phyloP scores from a whole-genome alignment of 2,113 vertebrate species.

The Antechinus stuartii region DNA sequence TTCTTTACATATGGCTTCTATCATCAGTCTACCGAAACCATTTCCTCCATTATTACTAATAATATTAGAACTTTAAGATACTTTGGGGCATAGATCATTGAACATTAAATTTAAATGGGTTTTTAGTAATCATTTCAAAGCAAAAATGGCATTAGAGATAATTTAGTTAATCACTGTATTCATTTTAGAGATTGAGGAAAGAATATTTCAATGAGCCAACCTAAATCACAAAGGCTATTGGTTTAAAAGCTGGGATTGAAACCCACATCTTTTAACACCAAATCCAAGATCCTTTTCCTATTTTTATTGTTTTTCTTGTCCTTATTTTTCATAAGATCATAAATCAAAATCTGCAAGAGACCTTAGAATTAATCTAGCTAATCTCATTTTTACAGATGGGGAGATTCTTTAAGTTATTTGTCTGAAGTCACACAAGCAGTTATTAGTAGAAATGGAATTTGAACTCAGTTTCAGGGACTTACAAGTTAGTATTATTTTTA shows the following conservation, averaged over 20 bases:
- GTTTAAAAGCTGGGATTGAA: background rate
- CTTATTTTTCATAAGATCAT: background rate
- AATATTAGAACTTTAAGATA: background rate
- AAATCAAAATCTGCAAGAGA: background rate
- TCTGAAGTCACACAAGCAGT: background rate
- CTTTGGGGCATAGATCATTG: background rate
- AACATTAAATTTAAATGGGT: conserved; percentile 46
- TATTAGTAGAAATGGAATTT: background rate
- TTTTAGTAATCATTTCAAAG: conserved; percentile 30
- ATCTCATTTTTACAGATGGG: background rate
- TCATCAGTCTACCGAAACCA: background rate
- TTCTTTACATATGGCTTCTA: background rate
- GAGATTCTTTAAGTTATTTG: background rate
- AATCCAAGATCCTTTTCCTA: background rate
- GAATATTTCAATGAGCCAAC: background rate
- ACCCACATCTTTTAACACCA: background rate
- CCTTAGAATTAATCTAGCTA: background rate
- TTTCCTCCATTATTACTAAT: background rate
- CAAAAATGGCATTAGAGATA: conserved; percentile 4
- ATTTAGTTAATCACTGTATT: conserved; percentile 47
- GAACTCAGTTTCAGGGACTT: background rate
- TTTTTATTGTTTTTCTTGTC: background rate
- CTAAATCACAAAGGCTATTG: background rate
- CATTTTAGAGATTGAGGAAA: conserved; percentile 42
- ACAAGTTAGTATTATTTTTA: background rate